These are phyloP conservation scores for Enteromius anoplus DNA, from an alignment of 2,797 vertebrate genomes.

Conservation along the genomic window DNA sequence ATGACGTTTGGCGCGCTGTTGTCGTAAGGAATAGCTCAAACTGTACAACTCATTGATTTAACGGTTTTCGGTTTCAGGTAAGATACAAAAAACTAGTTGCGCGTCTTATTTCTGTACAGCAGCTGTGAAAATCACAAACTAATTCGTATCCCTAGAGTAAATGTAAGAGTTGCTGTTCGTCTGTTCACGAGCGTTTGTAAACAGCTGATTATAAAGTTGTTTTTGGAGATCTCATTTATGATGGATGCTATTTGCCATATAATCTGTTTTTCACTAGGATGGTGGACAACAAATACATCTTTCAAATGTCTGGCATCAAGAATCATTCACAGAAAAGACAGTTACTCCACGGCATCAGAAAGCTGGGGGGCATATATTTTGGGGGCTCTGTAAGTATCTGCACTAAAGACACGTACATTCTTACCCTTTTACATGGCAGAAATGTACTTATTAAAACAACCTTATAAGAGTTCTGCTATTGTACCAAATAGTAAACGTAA, in stretches of 20 bases:
- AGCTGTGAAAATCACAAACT: background rate
- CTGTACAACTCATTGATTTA: background rate
- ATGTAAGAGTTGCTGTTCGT: background rate
- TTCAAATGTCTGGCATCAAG: constrained; percentile 76
- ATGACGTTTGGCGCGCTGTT: background rate
- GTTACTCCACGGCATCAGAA: constrained; percentile 71
- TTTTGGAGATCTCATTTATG: background rate
- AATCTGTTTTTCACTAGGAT: constrained; percentile 60
- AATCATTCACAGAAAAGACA: constrained; percentile 65
- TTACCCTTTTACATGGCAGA: background rate
- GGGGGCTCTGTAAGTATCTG: constrained; percentile 76
- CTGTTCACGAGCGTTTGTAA: background rate
- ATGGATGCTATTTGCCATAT: background rate
- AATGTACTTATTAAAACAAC: background rate
- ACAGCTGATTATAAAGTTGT: background rate
- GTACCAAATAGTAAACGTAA: background rate
- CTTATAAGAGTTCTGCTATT: background rate
- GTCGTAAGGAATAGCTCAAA: background rate
- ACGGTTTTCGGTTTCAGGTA: constrained; percentile 12
- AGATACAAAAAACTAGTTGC: background rate
- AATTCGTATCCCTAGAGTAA: background rate
- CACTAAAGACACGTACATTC: too few species aligned
- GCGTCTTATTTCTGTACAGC: background rate
- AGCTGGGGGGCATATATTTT: constrained; percentile 73
- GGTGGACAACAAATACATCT: constrained; percentile 62